Base-by-base conservation (phyloP, 2,888 invertebrate species). In the Anthrax anthrax region DNA sequence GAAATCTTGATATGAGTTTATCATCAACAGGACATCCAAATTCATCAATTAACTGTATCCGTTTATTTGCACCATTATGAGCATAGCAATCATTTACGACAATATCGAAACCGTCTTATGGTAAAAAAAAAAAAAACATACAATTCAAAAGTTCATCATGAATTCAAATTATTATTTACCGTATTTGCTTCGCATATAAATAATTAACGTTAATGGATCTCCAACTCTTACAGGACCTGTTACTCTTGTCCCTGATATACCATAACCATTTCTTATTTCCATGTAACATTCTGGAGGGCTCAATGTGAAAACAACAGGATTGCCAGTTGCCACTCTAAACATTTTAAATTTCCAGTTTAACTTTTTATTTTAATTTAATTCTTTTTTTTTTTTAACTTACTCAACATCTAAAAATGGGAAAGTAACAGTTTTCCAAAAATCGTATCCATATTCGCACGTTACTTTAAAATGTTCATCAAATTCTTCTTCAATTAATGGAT, bases 351-450 rank as follows among this genome's bases (percentile, higher is more conserved):
- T 23, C 23, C 4, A 23, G 8, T 23, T 23, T 23, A 23, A 23
- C 4, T 23, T 8, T 6, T 23, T 23, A 6, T 6, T 23, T 12
- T 19, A 18, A 18, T 39, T 18, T 34, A 37, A 16, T n/a, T 5
- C 29, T 41, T 41, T 16, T 16, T n/a, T 19, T 16, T 14, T 18
- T 32, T 12, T 1, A 32, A 80, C 89, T 83, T 68, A 92, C 92
- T 92, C 91, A 47, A 92, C 91, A 63, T 92, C 91, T 47, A 92
- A 71, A 65, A 92, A 90, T 2, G 92, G 92, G 69, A 92, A 92
- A 0, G 92, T 91, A 37, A 92, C 91, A 0, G 92, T 92, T 69
- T 92, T 92, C 90, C 92, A 91, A 70, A 91, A 92, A 68, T 92
- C 92, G 62, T 92, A 92, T 47, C 92, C 92, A 60, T 92, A 92